phyloP scores from a whole-genome alignment of 2,797 vertebrate genomes.

The Holocentrus rufus region DNA sequence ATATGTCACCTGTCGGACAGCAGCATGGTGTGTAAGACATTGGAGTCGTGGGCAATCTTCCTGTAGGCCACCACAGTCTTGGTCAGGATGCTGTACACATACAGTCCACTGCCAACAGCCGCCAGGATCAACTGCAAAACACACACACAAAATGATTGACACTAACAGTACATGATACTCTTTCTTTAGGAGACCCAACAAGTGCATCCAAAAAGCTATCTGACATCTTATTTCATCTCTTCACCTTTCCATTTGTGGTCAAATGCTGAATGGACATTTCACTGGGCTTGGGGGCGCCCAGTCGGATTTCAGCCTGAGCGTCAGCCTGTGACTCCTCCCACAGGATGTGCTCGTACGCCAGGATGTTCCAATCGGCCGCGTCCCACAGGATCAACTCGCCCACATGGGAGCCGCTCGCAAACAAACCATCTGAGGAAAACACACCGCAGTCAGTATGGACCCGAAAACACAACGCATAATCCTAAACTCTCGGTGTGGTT shows the following conservation, averaged over 20 bases:
- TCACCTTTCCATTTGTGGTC: conserved; percentile 90
- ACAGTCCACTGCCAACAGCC: conserved; percentile 94
- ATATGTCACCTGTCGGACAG: conserved; percentile 86
- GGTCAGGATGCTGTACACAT: conserved; percentile 88
- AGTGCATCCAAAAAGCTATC: not conserved
- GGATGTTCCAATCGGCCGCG: conserved; percentile 86
- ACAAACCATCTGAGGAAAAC: conserved; percentile 81
- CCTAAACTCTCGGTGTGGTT: too few species aligned
- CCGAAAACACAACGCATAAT: not conserved
- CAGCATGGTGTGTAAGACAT: conserved; percentile 86
- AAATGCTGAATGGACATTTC: conserved; percentile 92
- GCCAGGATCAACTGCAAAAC: conserved; percentile 86
- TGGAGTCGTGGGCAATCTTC: conserved; percentile 93
- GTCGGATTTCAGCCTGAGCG: conserved; percentile 85
- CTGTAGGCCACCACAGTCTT: conserved; percentile 92
- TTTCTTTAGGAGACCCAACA: not conserved
- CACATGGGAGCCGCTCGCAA: conserved; percentile 91
- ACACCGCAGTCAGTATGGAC: not conserved
- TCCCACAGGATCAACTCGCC: conserved; percentile 96
- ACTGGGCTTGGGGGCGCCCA: conserved; percentile 84
- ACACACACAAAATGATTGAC: not conserved
- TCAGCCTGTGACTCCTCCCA: conserved; percentile 86
- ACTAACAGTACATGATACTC: not conserved
- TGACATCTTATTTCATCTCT: too few species aligned
- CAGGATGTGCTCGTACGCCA: conserved; percentile 87